A percentile compares a stretch with the other conserved stretches of the same genome.
Conservation (phyloP, 2,113 vertebrate genomes). For the Larimichthys crocea region DNA sequence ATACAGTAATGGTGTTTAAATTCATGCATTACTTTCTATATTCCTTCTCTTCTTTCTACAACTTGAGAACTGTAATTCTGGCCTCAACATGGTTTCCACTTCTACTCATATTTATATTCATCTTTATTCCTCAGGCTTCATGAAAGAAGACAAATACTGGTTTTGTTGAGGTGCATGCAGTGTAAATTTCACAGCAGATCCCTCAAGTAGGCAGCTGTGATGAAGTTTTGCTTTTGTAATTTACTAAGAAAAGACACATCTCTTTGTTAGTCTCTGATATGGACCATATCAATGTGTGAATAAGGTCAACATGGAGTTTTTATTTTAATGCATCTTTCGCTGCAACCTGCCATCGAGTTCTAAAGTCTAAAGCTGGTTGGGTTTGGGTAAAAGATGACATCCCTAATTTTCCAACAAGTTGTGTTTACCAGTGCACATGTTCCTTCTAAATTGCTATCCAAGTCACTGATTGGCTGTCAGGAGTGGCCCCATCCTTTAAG, state of each 20-base stretch:
- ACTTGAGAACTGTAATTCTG: background rate
- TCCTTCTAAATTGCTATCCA: constrained; percentile 3
- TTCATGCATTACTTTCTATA: background rate
- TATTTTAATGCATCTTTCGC: background rate
- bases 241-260: background rate
- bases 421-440: background rate
- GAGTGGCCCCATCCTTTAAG: constrained; percentile 3
- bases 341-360: background rate
- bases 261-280: background rate
- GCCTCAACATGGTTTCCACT: constrained; percentile 1
- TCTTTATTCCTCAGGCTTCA: constrained; percentile 25
- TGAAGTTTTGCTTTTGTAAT: background rate
- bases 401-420: background rate
- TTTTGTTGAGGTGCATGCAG: background rate
- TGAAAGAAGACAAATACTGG: background rate
- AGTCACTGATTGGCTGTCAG: constrained; percentile 15
- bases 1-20: background rate
- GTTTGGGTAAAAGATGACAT: background rate
- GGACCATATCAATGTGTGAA: background rate
- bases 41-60: background rate
- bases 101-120: constrained; percentile 7
- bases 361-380: no score
- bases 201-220: background rate
- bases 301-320: constrained; percentile 6
- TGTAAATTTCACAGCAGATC: background rate